Conservation (phyloP, 1,140 invertebrate genomes). For the Lepidostoma basale region DNA sequence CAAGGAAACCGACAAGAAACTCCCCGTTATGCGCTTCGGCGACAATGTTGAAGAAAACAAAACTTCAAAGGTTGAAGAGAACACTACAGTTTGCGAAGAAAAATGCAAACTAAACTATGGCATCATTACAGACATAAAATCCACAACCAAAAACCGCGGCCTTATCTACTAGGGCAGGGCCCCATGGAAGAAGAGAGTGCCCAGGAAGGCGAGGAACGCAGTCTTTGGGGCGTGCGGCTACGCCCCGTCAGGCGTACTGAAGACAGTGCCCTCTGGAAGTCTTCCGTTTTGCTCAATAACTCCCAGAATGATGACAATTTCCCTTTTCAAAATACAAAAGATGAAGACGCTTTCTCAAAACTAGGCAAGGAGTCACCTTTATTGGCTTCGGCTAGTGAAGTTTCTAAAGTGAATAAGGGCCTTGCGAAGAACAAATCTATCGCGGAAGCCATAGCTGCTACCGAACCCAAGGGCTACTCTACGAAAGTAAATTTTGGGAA, state of each 20-base stretch:
- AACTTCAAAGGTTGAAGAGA: background rate
- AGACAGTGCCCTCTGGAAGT: conserved; percentile 53
- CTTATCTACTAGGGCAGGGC: conserved; percentile 67
- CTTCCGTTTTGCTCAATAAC: conserved; percentile 56
- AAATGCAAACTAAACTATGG: conserved; percentile 40
- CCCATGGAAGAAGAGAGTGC: conserved; percentile 51
- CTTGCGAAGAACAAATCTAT: background rate
- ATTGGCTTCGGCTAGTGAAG: conserved; percentile 8
- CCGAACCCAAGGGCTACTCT: conserved; percentile 57
- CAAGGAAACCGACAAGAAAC: conserved; percentile 52
- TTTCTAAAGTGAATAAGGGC: background rate
- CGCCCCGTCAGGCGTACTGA: conserved; percentile 47
- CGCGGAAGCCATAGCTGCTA: background rate
- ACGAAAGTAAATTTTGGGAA: conserved; percentile 63
- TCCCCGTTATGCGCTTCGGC: conserved; percentile 58
- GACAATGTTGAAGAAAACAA: conserved; percentile 60
- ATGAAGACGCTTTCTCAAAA: background rate
- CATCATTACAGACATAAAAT: conserved; percentile 41
- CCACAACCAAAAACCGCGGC: conserved; percentile 60
- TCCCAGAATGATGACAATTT: background rate
- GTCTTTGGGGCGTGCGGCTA: conserved; percentile 59
- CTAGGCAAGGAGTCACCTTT: background rate
- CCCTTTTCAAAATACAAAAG: no score
- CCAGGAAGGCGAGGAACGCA: no score
- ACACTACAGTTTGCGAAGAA: conserved; percentile 4